Conservation (phyloP, 2,888 invertebrate species). For the Crematogaster levior region DNA sequence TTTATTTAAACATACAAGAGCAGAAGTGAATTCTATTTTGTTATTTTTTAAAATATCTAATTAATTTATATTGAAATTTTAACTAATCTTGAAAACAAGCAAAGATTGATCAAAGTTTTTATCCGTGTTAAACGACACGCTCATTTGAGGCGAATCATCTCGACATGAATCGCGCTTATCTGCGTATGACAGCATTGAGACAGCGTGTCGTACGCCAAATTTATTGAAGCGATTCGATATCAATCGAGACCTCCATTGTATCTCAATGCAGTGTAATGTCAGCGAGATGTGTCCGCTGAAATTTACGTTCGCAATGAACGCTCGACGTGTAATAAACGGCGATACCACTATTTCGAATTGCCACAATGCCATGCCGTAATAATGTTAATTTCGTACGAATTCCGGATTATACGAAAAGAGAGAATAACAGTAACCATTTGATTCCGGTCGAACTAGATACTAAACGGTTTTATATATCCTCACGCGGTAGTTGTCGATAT, state of each 20-base stretch:
- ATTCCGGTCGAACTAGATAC: slow-evolving; percentile 77
- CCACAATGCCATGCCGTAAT: slow-evolving; percentile 56
- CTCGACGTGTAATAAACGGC: slow-evolving; percentile 63
- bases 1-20: neutral
- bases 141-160: slow-evolving; percentile 14
- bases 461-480: slow-evolving; percentile 64
- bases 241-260: slow-evolving; percentile 66
- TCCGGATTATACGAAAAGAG: slow-evolving; percentile 75
- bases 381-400: slow-evolving; percentile 74
- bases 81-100: neutral
- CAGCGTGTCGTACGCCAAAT: slow-evolving; percentile 34
- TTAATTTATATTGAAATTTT: neutral
- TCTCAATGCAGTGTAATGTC: slow-evolving; percentile 54
- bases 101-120: slow-evolving; percentile 5
- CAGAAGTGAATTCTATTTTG: neutral
- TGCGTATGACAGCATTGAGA: slow-evolving; percentile 54
- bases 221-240: slow-evolving; percentile 62
- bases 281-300: slow-evolving; percentile 55
- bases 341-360: slow-evolving; percentile 59
- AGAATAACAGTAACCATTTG: slow-evolving; percentile 80
- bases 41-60: neutral
- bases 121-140: neutral
- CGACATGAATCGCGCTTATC: slow-evolving; percentile 39
- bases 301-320: slow-evolving; percentile 69
- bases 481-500: slow-evolving; percentile 22